Conservation (phyloP, 2,888 invertebrate species). For the Seira sanloemensis region DNA sequence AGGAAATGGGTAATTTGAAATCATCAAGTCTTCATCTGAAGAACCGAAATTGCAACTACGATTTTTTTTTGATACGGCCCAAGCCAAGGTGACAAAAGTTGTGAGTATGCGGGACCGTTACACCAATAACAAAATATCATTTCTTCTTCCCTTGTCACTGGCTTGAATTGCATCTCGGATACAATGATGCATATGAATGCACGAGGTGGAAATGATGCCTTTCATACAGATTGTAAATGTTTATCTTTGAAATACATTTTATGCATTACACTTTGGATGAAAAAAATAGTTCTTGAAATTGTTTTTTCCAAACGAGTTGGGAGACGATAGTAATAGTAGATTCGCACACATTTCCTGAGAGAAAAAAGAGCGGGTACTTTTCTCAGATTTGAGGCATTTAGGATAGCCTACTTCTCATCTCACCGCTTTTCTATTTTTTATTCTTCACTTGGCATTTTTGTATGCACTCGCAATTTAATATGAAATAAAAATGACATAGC, state of each 20-base stretch:
- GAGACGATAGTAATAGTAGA: too few relatives aligned
- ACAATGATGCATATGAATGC: too few relatives aligned
- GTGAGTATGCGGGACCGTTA: slow-evolving; percentile 62
- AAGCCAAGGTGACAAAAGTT: slow-evolving; percentile 65
- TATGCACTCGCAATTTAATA: slow-evolving; percentile 49
- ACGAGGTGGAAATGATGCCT: too few relatives aligned
- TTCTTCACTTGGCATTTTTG: slow-evolving; percentile 5
- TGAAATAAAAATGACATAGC: slow-evolving; percentile 44
- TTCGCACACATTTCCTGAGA: too few relatives aligned
- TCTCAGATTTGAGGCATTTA: slow-evolving; percentile 44
- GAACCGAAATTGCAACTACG: background rate
- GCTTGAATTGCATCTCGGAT: too few relatives aligned
- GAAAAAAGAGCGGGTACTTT: slow-evolving; percentile 6
- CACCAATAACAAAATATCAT: slow-evolving; percentile 46
- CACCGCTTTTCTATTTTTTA: slow-evolving; percentile 16
- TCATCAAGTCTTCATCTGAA: background rate
- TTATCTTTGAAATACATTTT: too few relatives aligned
- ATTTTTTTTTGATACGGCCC: too few relatives aligned
- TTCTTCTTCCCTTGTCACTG: slow-evolving; percentile 26
- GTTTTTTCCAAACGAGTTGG: too few relatives aligned
- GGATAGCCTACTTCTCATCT: slow-evolving; percentile 59
- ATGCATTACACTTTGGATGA: too few relatives aligned
- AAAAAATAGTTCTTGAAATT: too few relatives aligned
- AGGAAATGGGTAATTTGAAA: slow-evolving; percentile 3
- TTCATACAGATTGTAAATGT: too few relatives aligned